phyloP scores from a whole-genome alignment of 2,888 invertebrate species.

The Brassicogethes aeneus region DNA sequence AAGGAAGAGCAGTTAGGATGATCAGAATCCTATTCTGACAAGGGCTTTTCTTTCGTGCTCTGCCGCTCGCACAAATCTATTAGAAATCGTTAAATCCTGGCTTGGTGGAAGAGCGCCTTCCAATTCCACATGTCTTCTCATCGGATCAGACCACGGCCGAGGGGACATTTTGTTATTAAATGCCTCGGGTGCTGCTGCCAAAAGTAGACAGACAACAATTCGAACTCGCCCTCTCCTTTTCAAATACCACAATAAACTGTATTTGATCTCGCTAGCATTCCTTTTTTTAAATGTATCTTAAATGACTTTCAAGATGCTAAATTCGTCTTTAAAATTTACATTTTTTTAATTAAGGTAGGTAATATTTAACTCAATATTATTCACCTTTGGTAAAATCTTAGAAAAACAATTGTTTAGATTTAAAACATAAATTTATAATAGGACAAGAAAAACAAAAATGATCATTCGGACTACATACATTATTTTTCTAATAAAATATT shows the following conservation, averaged over 20 bases:
- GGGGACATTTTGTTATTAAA: conserved; percentile 37
- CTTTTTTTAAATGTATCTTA: not conserved
- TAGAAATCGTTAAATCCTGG: conserved; percentile 42
- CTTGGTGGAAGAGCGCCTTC: conserved; percentile 35
- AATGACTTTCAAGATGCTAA: conserved; percentile 16
- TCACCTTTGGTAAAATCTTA: too few relatives aligned
- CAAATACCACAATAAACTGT: conserved; percentile 28
- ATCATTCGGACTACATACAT: too few relatives aligned
- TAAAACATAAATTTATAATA: too few relatives aligned
- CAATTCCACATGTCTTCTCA: conserved; percentile 36
- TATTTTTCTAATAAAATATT: too few relatives aligned
- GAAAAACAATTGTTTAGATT: too few relatives aligned
- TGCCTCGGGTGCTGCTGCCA: conserved; percentile 23
- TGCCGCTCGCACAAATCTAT: conserved; percentile 40
- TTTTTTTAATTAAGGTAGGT: too few relatives aligned
- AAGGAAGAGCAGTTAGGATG: conserved; percentile 24
- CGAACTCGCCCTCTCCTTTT: conserved; percentile 20
- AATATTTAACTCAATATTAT: too few relatives aligned
- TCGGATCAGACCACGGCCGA: conserved; percentile 31
- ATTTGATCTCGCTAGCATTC: conserved; percentile 15
- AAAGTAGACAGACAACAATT: conserved; percentile 22
- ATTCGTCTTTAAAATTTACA: too few relatives aligned
- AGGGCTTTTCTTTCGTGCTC: conserved; percentile 27
- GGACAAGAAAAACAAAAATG: too few relatives aligned
- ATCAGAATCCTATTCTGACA: conserved; percentile 32